phyloP scores from a whole-genome alignment of 2,113 vertebrate species.

The Aldabrachelys gigantea region DNA sequence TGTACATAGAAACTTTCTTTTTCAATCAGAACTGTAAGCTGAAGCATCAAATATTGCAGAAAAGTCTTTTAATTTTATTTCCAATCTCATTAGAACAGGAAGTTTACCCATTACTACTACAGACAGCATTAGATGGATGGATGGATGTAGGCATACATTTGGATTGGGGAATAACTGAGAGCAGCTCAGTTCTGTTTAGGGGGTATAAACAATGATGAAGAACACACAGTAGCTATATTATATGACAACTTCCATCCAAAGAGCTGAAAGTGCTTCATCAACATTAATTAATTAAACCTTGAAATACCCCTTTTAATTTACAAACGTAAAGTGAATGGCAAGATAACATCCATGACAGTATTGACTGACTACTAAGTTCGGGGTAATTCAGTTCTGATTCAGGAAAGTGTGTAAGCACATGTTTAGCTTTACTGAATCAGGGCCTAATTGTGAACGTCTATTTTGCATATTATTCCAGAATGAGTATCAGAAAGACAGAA shows the following conservation, averaged over 20 bases:
- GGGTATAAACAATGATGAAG: neutral
- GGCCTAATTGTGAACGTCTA: neutral
- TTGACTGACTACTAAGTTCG: neutral
- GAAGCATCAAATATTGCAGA: neutral
- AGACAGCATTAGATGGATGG: neutral
- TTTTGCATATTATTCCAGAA: neutral
- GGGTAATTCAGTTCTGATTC: constrained; percentile 8
- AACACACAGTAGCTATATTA: neutral
- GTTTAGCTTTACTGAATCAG: constrained; percentile 21
- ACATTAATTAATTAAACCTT: constrained; percentile 7
- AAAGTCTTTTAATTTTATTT: neutral
- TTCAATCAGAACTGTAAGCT: neutral
- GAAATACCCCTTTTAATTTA: neutral
- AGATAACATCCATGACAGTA: neutral
- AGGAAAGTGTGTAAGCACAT: neutral
- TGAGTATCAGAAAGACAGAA: neutral
- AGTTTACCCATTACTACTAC: neutral
- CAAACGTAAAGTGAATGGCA: neutral
- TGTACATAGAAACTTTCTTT: neutral
- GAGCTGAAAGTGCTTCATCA: neutral
- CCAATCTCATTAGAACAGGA: neutral
- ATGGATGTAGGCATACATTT: neutral
- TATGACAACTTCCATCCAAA: neutral
- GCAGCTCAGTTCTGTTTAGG: neutral
- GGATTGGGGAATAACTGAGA: neutral